Evolutionary conservation across 2,888 invertebrate species (phyloP), one percentile per base, ranked within the genome.

Genomic region (Muschampia plurimacula): DNA sequence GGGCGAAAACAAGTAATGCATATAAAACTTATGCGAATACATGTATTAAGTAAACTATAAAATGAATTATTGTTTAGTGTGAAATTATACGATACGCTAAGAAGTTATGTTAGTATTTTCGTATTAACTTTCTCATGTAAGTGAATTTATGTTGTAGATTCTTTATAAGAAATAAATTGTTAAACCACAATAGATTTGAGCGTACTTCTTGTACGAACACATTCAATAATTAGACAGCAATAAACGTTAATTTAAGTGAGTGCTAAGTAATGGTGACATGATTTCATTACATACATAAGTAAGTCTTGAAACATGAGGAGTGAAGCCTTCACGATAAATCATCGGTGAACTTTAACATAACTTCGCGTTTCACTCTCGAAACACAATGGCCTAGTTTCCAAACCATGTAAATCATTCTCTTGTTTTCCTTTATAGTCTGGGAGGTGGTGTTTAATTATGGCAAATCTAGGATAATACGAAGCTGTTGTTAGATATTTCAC

Each of bases 381-480:
- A 74, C 72, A 75, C 55, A 57, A 75, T 70, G 69, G 73, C 32
- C 4, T 22, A 69, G 69, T 75, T 71, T 74, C 62, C 65, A 28
- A 36, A 49, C 67, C 63, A 32, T 55, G 72, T 75, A 74, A 74
- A 74, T 74, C 69, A 74, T 72, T 66, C 46, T 22, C 52, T 39
- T 63, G 59, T 36, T 39, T 65, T 39, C 66, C 44, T 46, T 62
- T 57, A 44, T 49, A 66, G 69, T 55, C 62, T 62, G 65, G 55
- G 69, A 64, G 69, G 1, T 32, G 12, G 62, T n/a, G 15, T 52
- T 15, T 57, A 8, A 1, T n/a, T 67, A 32, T 2, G 32, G 4
- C 32, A 32, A 32, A 32, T 32, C 4, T 32, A 32, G 32, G 4
- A 32, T 4, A 32, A 32, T 32, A 32, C 32, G 32, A 32, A 1